Evolutionary conservation across 1,140 invertebrate genomes (phyloP), one percentile per base, ranked within the genome.

Genomic region (Drosophila tani): DNA sequence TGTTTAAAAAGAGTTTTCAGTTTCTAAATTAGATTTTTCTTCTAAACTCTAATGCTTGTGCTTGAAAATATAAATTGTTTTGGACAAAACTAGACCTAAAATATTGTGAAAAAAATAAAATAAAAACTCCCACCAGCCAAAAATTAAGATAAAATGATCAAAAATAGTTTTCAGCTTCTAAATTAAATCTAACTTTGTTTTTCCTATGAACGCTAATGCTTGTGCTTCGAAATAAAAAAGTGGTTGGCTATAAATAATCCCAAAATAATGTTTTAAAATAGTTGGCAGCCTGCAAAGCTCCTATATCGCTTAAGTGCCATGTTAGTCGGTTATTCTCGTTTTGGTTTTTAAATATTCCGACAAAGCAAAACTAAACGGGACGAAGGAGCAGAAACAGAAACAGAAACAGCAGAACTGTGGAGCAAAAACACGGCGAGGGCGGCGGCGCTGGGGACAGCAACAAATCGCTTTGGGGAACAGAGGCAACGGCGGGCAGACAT

Each of bases 401-500:
- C 53, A 56, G 43, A 50, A 58, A 32, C 19, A 35, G 19, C 32
- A 55, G 8, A 55, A 21, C 27, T 51, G 27, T 3, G 27, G n/a
- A 15, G 17, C 14, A 29, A 60, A 60, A 45, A 45, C 19, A 15
- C 41, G 19, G 35, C 15, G 9, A 27, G 14, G 46, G 24, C 9
- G 17, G 17, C 11, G 50, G 55, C n/a, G 49, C 29, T 38, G 40
- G 65, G 53, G 65, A 82, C 69, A 79, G 60, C 63, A 66, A 83
- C 59, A 83, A 87, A 77, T 82, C 68, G 82, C 73, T 81, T 84
- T 84, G 81, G 76, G 65, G 67, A 65, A 50, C 66, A 73, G 65
- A 57, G 57, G 66, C 64, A 70, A 38, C 56, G 73, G 59, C 55
- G 53, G 56, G 76, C 45, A 58, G 82, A 90, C 84, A 90, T 88